Evolutionary conservation across 2,888 invertebrate genomes (phyloP), one percentile per base, ranked within the genome.

Genomic region (Barypeithes pellucidus): DNA sequence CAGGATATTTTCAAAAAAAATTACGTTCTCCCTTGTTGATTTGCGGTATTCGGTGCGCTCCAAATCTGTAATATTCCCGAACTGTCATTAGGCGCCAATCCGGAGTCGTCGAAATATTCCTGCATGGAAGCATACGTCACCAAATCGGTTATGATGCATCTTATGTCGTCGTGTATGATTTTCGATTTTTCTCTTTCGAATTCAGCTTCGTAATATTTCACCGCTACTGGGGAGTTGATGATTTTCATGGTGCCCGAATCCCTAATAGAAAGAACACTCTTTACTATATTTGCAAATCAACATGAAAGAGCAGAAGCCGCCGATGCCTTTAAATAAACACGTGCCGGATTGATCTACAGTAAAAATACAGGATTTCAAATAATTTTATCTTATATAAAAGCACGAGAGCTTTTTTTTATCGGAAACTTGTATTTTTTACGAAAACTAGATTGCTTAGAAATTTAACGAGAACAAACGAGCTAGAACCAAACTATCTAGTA

Each of bases 201-300:
- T 47, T 65, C 45, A 36, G 9, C 9, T 14, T 22, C 36, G 22
- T 29, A 66, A 22, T 72, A 24, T 18, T 36, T 60, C 2, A 57
- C 59, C 5, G 36, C 24, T 0, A n/a, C 41, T 18, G 62, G 63
- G 22, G 73, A 68, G 22, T 36, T 41, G 11, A 67, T 24, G 12
- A 73, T 45, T 29, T 70, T 67, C 20, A 73, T 18, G 0, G 63
- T 54, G 3, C 20, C 54, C 0, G 54, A 33, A 39, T 71, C 60
- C 4, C 67, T 71, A 67, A 43, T 41, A 18, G 5, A 39, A 36
- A 18, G 14, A 59, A 36, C 59, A 59, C 14, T 4, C 3, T 36
- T 1, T 14, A 36, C n/a, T 36, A 29, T 36, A n/a, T 8, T 33
- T 33, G 8, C 33, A 33, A 33, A 8, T 5, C 4, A 33, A 33